Evolutionary conservation across 2,113 vertebrate genomes (phyloP), one percentile per base, ranked within the genome.

Genomic region (Lophura nycthemera): DNA sequence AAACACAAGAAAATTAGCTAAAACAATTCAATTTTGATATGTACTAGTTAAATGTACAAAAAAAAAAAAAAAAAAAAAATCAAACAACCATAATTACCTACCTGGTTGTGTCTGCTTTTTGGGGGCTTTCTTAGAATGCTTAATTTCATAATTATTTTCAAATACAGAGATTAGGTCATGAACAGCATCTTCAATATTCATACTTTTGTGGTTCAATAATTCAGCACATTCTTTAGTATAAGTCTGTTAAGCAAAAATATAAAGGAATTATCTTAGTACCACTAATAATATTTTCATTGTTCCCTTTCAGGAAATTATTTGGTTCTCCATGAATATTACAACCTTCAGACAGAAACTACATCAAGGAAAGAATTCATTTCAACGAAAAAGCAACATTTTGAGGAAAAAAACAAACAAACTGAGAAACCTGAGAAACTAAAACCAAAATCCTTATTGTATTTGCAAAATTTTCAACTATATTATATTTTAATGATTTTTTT

Each of bases 81-180:
- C 50, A 73, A 78, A 83, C 66, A 76, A 25, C 50, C 25, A 74
- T 15, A 40, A 70, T 60, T 83, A 60, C 47, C 45, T 91, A 98
- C 98, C 98, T 96, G 83, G 25, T 50, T 56, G 3, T 52, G 40
- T 25, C 11, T 47, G 6, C 4, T 71, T 61, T 73, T 89, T 97
- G 59, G 25, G 19, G 29, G 48, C 1, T 82, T 96, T 96, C 66
- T 80, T 96, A 74, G 56, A 29, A 67, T 86, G 8, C 64, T 97
- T 96, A 64, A 97, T 95, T 89, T 97, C 97, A 69, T 98, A 97
- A 96, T 98, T 93, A 32, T 82, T 75, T 74, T 96, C 97, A 94
- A 99, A 98, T 65, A 98, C 43, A 72, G 83, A 75, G 65, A 96
- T 73, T 52, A 99, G 91, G 86, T 98, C 98, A 84, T 92, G 96